Evolutionary conservation across 2,113 vertebrate genomes (phyloP).

Genomic region (Mesembrinibis cayennensis): DNA sequence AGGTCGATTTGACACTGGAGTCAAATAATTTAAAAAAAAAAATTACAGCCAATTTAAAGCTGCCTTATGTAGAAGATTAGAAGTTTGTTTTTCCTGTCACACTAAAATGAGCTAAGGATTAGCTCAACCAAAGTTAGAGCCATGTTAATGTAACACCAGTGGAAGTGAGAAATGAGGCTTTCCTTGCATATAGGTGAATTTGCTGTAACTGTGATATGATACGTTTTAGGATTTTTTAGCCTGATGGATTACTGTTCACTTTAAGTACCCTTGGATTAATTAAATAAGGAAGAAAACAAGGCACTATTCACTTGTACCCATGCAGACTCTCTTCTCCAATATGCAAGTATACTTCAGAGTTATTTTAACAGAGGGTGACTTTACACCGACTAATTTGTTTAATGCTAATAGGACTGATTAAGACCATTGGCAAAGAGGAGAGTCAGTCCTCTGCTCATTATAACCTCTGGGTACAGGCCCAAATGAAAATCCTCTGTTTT

Average conservation of each 20-base stretch:
- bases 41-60: background rate
- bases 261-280: conserved; percentile 25
- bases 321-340: background rate
- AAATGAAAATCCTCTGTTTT: background rate
- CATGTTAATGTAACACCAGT: background rate
- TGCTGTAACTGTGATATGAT: background rate
- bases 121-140: background rate
- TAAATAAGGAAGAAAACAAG: conserved; percentile 4
- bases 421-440: background rate
- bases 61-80: background rate
- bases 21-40: background rate
- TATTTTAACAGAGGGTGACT: background rate
- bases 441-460: background rate
- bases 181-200: background rate
- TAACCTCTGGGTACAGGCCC: background rate
- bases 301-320: background rate
- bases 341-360: background rate
- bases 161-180: conserved; percentile 27
- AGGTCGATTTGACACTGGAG: background rate
- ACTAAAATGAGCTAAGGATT: conserved; percentile 26
- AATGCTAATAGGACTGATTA: background rate
- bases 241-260: background rate
- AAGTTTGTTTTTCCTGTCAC: conserved; percentile 36
- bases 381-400: background rate
- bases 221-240: background rate